Conservation (phyloP, 1,140 invertebrate species). For the Cecropterus lyciades region DNA sequence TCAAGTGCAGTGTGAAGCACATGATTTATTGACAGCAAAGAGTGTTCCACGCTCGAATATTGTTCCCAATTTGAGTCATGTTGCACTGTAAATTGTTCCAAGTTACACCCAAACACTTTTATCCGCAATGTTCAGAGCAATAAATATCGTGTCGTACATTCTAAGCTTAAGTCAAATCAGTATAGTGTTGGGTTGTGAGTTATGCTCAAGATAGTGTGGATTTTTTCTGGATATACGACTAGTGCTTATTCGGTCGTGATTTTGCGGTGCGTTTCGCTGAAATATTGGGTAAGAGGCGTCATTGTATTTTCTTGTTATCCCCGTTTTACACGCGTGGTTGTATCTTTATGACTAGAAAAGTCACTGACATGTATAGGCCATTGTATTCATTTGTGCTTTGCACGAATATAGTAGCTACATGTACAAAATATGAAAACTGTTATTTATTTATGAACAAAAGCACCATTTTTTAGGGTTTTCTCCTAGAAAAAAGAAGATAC, state of each 20-base stretch:
- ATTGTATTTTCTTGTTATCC: slow-evolving; percentile 33
- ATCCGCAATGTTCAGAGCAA: slow-evolving; percentile 37
- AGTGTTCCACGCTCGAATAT: slow-evolving; percentile 32
- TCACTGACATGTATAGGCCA: slow-evolving; percentile 12
- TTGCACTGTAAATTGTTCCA: slow-evolving; percentile 42
- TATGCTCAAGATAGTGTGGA: slow-evolving; percentile 21
- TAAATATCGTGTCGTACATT: slow-evolving; percentile 33
- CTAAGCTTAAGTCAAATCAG: slow-evolving; percentile 31
- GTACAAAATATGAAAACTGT: background rate
- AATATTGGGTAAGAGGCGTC: slow-evolving; percentile 27
- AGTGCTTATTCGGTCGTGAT: slow-evolving; percentile 21
- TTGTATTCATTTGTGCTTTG: slow-evolving; percentile 10
- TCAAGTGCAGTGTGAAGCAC: slow-evolving; percentile 46
- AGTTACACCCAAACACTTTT: slow-evolving; percentile 35
- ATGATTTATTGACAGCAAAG: slow-evolving; percentile 53
- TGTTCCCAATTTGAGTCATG: slow-evolving; percentile 51
- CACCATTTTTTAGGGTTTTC: too few species aligned
- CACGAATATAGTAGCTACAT: background rate
- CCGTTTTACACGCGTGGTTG: slow-evolving; percentile 17
- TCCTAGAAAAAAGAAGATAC: too few species aligned
- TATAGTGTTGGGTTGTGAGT: slow-evolving; percentile 24
- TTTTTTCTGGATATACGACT: slow-evolving; percentile 24
- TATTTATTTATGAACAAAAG: too few species aligned
- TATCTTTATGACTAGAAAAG: slow-evolving; percentile 27
- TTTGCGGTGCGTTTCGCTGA: slow-evolving; percentile 30